Percentiles rank a stretch among this genome's conserved stretches.
Conservation (phyloP, 2,113 vertebrate species). For the Eidolon helvum region DNA sequence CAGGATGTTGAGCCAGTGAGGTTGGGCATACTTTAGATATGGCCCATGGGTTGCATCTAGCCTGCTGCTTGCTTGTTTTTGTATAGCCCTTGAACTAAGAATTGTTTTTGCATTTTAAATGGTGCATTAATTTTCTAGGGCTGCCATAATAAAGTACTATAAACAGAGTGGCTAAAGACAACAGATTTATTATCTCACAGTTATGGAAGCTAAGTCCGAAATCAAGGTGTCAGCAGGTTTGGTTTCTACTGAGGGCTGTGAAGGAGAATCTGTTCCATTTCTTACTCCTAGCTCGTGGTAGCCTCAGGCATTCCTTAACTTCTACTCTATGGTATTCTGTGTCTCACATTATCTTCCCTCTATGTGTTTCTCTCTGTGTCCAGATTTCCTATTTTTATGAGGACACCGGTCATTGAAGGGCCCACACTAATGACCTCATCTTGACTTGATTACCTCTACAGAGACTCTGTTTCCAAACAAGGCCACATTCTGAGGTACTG, state of each 20-base stretch:
- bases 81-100: neutral
- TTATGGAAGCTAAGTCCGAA: neutral
- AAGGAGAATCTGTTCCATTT: neutral
- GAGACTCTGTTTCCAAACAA: neutral
- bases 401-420: neutral
- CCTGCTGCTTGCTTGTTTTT: neutral
- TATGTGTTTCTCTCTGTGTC: neutral
- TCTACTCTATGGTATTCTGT: neutral
- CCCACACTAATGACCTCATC: neutral
- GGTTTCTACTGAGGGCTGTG: neutral
- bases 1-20: neutral
- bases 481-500: neutral
- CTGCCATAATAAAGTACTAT: neutral
- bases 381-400: neutral
- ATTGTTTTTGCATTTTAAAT: slow-evolving; percentile 1
- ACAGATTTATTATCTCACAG: neutral
- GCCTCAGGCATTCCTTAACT: neutral
- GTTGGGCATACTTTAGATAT: neutral
- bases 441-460: neutral
- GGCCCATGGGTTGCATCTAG: neutral
- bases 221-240: neutral
- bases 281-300: neutral
- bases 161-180: neutral
- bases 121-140: neutral
- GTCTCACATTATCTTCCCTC: neutral